Base-by-base conservation (phyloP, 2,888 invertebrate genomes). In the Hydrotaea cyrtoneurina region DNA sequence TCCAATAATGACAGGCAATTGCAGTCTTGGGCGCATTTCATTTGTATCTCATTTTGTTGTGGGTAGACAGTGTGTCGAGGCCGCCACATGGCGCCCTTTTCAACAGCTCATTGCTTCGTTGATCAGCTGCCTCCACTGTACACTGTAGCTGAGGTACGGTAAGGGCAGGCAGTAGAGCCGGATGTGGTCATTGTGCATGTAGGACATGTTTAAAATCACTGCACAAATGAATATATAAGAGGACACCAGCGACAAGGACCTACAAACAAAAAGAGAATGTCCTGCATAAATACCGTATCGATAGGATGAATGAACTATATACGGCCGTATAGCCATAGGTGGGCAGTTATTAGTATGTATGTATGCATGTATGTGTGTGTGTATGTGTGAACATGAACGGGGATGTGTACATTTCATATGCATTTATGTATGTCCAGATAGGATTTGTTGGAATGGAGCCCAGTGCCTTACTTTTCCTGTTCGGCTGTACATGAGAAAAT, bases 391-490 rank as follows among this genome's bases (percentile, higher is more conserved):
- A 39, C 39, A 8, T 39, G 39, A 1, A 39, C 39, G 10, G 8
- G 39, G 13, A 39, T 26, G 66, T 69, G 73, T 21, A 57, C 69
- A 39, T 13, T 31, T 59, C 36, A 73, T 59, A 71, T 53, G 39
- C 62, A 26, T 26, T 2, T 55, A 19, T 79, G 71, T 59, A 57
- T 73, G 53, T 53, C 64, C 66, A 43, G 19, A 43, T 39, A 43
- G 66, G 17, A 43, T 55, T 55, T 53, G 53, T 69, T 80, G 79
- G 77, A 66, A 59, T 72, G 46, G 64, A 80, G 80, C 80, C 79
- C 72, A 83, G 79, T 83, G 83, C 73, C 83, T 80, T 80, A 83
- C 50, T 75, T 80, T 71, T 78, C 36, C 39, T 71, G 53, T 78
- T 36, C 21, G 17, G 23, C 26, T 39, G 53, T 62, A 64, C 4